Evolutionary conservation across 2,797 vertebrate genomes (phyloP).

Genomic region (Neopelma chrysocephalum): DNA sequence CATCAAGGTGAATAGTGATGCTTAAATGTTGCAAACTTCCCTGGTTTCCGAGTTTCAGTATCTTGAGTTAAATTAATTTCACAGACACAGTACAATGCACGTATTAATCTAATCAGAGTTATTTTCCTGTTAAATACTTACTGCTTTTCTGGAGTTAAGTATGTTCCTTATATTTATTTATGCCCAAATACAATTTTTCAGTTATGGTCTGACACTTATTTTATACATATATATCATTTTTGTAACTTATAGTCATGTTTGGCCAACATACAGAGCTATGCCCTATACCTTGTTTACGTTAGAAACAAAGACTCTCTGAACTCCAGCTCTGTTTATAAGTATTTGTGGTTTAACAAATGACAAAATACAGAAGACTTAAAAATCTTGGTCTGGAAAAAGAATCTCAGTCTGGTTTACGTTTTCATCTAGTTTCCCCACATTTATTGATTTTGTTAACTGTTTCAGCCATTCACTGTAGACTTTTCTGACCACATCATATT

Average conservation of each 20-base stretch:
- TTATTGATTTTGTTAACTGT: conserved; percentile 71
- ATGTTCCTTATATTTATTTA: conserved; percentile 47
- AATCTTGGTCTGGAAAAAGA: conserved; percentile 73
- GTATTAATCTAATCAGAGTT: conserved; percentile 17
- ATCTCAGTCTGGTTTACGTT: conserved; percentile 75
- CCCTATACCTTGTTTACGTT: conserved; percentile 74
- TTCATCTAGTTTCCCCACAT: conserved; percentile 61
- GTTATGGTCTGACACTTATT: conserved; percentile 67
- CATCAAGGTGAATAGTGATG: not conserved
- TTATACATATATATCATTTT: conserved; percentile 70
- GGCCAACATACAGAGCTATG: conserved; percentile 63
- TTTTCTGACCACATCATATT: not conserved
- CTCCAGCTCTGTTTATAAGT: conserved; percentile 66
- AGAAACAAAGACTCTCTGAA: conserved; percentile 73
- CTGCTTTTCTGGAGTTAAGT: conserved; percentile 21
- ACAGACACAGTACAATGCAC: not conserved
- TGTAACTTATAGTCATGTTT: conserved; percentile 63
- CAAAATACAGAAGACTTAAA: conserved; percentile 78
- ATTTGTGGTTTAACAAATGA: conserved; percentile 78
- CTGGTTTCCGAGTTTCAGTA: not conserved
- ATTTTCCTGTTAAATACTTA: conserved; percentile 40
- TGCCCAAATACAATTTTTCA: conserved; percentile 61
- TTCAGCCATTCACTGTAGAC: conserved; percentile 49
- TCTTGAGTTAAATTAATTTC: conserved; percentile 28
- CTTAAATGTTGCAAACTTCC: not conserved